Conservation (phyloP, 2,888 invertebrate species). For the Lasius platythorax region DNA sequence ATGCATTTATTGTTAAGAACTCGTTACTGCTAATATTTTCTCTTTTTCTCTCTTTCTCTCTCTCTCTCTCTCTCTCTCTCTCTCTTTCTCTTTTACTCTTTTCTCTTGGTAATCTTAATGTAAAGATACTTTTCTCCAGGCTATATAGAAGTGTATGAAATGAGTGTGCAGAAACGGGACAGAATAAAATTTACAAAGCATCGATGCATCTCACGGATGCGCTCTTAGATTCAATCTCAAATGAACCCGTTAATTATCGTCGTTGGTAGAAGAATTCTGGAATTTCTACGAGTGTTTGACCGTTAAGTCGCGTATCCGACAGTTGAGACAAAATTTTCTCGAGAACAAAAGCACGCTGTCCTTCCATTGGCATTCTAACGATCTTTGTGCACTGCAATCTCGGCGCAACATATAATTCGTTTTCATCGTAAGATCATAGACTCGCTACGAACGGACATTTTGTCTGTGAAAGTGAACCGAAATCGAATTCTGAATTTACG, state of each 20-base stretch:
- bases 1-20: not conserved
- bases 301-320: too few relatives aligned
- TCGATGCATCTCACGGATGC: not conserved
- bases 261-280: not conserved
- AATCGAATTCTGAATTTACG: slow-evolving; percentile 35
- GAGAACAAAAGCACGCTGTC: slow-evolving; percentile 34
- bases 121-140: not conserved
- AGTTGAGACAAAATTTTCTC: slow-evolving; percentile 6
- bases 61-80: not conserved
- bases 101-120: not conserved
- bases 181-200: not conserved
- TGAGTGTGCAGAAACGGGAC: not conserved
- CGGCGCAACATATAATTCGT: not conserved
- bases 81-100: not conserved
- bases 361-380: slow-evolving; percentile 33
- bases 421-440: not conserved
- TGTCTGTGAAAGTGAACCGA: slow-evolving; percentile 27
- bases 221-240: slow-evolving; percentile 6
- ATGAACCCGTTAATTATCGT: not conserved
- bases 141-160: not conserved
- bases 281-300: not conserved
- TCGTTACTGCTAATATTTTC: not conserved
- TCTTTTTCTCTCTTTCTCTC: too few relatives aligned
- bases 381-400: slow-evolving; percentile 10
- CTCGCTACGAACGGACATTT: slow-evolving; percentile 8